These are phyloP conservation scores for Melolontha melolontha DNA, from an alignment of 2,888 invertebrate genomes.

Conservation along the genomic window DNA sequence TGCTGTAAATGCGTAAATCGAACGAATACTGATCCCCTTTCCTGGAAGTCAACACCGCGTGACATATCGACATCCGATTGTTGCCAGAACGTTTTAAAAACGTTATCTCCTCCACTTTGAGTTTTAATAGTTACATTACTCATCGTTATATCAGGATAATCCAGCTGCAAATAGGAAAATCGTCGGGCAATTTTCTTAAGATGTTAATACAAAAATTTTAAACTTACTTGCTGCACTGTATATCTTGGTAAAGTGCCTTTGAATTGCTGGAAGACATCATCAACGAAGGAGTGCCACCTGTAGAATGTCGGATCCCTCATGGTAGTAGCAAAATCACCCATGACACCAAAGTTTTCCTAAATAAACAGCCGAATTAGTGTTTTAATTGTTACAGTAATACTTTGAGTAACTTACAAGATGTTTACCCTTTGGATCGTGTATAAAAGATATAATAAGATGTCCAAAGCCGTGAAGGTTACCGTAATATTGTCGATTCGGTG, in stretches of 20 bases:
- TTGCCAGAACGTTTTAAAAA: constrained; percentile 81
- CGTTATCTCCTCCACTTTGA: constrained; percentile 63
- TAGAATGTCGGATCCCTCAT: constrained; percentile 91
- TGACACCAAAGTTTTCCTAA: constrained; percentile 83
- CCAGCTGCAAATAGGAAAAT: constrained; percentile 65
- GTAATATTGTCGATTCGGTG: constrained; percentile 75
- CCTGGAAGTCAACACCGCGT: constrained; percentile 85
- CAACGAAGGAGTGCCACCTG: constrained; percentile 85
- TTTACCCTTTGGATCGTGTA: constrained; percentile 82
- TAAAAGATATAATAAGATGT: constrained; percentile 79
- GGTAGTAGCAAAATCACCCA: constrained; percentile 86
- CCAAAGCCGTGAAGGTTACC: constrained; percentile 86
- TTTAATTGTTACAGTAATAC: background rate
- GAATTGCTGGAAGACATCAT: constrained; percentile 81
- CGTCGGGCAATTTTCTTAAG: background rate
- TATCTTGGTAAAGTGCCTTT: constrained; percentile 80
- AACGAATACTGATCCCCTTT: constrained; percentile 79
- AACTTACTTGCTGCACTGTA: constrained; percentile 68
- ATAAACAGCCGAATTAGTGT: constrained; percentile 32
- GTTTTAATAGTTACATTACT: constrained; percentile 69
- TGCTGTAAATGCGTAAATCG: constrained; percentile 85
- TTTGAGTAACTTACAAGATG: constrained; percentile 70
- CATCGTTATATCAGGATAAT: constrained; percentile 74
- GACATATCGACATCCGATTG: constrained; percentile 82
- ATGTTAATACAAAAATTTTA: background rate